Evolutionary conservation across 2,797 vertebrate genomes (phyloP).

Genomic region (Chaunax sp.): DNA sequence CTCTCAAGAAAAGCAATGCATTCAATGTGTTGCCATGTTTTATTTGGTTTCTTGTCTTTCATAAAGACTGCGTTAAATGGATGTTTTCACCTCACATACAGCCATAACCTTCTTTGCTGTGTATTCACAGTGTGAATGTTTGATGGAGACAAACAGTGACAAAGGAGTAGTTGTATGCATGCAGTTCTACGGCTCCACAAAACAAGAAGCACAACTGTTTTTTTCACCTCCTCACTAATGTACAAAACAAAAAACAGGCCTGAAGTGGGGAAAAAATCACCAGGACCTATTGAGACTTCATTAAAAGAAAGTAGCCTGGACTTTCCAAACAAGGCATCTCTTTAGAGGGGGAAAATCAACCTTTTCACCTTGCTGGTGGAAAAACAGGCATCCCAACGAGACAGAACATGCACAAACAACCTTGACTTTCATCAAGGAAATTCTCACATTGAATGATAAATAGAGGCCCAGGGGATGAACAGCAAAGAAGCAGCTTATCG

Average conservation of each 20-base stretch:
- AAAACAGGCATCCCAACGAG: constrained; percentile 82
- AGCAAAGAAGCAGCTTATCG: constrained; percentile 85
- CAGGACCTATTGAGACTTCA: constrained; percentile 81
- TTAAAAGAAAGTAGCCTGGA: constrained; percentile 76
- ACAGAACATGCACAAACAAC: constrained; percentile 84
- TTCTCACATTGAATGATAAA: constrained; percentile 89
- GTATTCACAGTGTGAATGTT: constrained; percentile 42
- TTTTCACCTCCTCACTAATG: constrained; percentile 60
- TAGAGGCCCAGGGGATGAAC: constrained; percentile 81
- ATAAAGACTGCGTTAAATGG: constrained; percentile 72
- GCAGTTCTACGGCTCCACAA: constrained; percentile 30
- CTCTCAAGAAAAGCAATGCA: constrained; percentile 34
- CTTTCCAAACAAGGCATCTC: constrained; percentile 77
- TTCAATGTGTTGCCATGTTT: constrained; percentile 40
- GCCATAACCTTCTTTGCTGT: constrained; percentile 41
- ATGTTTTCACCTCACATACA: constrained; percentile 56
- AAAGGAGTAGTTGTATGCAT: constrained; percentile 31
- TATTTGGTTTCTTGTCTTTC: constrained; percentile 42
- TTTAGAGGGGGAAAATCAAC: constrained; percentile 80
- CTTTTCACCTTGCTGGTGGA: constrained; percentile 85
- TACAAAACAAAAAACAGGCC: constrained; percentile 75
- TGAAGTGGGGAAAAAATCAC: constrained; percentile 71
- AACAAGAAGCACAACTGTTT: constrained; percentile 59
- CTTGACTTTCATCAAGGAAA: constrained; percentile 88
- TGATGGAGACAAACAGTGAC: constrained; percentile 36